phyloP scores from a whole-genome alignment of 1,140 invertebrate species.

The Solenopsis invicta region DNA sequence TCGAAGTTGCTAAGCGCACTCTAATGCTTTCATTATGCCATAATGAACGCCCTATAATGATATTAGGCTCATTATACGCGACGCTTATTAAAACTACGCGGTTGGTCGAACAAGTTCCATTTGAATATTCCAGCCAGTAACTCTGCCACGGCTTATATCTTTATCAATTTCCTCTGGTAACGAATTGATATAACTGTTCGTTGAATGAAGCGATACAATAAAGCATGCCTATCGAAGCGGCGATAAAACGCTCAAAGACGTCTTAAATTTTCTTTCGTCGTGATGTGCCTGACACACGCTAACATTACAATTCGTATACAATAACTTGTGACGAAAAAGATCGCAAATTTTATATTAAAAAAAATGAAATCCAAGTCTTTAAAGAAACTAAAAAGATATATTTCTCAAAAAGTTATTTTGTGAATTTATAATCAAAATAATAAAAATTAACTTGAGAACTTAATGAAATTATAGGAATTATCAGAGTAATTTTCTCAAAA shows the following conservation, averaged over 20 bases:
- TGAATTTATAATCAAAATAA: not conserved
- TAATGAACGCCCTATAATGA: slow-evolving; percentile 80
- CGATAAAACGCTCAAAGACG: slow-evolving; percentile 32
- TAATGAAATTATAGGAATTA: not conserved
- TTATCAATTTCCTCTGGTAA: slow-evolving; percentile 47
- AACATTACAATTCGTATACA: not conserved
- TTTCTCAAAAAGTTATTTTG: not conserved
- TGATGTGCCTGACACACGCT: not conserved
- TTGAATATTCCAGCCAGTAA: slow-evolving; percentile 56
- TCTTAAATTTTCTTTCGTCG: not conserved
- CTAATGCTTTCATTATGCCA: slow-evolving; percentile 79
- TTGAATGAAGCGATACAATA: slow-evolving; percentile 23
- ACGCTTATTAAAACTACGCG: slow-evolving; percentile 78
- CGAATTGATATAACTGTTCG: slow-evolving; percentile 57
- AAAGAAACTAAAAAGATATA: not conserved
- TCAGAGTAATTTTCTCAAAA: not conserved
- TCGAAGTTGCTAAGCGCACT: slow-evolving; percentile 70
- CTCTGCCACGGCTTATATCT: slow-evolving; percentile 39
- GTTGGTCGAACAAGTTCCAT: slow-evolving; percentile 58
- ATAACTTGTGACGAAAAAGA: not conserved
- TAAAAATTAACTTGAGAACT: not conserved
- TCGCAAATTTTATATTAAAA: not conserved
- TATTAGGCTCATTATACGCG: slow-evolving; percentile 79
- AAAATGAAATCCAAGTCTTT: not conserved
- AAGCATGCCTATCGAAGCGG: not conserved